These are phyloP conservation scores for Apeira syringaria DNA, from an alignment of 2,888 invertebrate species.

Conservation along the genomic window DNA sequence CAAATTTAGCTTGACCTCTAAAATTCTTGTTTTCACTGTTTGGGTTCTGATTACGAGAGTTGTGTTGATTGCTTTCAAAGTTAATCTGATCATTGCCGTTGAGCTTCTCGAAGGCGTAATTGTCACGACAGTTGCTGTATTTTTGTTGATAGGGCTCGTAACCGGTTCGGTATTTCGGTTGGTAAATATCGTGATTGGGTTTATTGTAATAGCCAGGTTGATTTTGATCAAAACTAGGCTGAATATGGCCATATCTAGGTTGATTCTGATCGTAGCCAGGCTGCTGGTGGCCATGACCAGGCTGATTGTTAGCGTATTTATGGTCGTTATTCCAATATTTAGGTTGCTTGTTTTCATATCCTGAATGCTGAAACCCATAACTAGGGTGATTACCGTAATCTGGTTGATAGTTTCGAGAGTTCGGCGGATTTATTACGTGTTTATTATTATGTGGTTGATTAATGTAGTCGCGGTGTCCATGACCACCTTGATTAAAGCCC, in stretches of 20 bases:
- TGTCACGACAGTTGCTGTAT: not conserved
- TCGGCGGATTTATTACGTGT: constrained; percentile 1
- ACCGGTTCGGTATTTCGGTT: constrained; percentile 13
- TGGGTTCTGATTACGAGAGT: not conserved
- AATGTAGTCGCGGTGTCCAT: constrained; percentile 26
- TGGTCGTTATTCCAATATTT: constrained; percentile 7
- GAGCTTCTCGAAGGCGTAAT: not conserved
- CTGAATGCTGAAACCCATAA: constrained; percentile 3
- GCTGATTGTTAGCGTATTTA: constrained; percentile 14
- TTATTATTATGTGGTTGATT: not conserved
- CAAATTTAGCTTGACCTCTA: too few relatives aligned
- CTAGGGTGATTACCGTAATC: constrained; percentile 1
- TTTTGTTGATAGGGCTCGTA: constrained; percentile 6
- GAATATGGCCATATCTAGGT: constrained; percentile 15
- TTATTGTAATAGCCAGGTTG: constrained; percentile 19
- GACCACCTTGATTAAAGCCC: constrained; percentile 21
- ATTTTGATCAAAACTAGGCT: constrained; percentile 8
- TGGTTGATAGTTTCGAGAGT: constrained; percentile 19
- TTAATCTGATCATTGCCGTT: not conserved
- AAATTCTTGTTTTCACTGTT: not conserved
- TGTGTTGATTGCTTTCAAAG: not conserved
- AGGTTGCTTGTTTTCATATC: constrained; percentile 1
- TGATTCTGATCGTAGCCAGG: constrained; percentile 10
- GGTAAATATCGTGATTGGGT: constrained; percentile 15
- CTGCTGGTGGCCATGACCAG: constrained; percentile 6